Evolutionary conservation across 1,140 invertebrate species (phyloP).

Genomic region (Drosophila pruinosa): DNA sequence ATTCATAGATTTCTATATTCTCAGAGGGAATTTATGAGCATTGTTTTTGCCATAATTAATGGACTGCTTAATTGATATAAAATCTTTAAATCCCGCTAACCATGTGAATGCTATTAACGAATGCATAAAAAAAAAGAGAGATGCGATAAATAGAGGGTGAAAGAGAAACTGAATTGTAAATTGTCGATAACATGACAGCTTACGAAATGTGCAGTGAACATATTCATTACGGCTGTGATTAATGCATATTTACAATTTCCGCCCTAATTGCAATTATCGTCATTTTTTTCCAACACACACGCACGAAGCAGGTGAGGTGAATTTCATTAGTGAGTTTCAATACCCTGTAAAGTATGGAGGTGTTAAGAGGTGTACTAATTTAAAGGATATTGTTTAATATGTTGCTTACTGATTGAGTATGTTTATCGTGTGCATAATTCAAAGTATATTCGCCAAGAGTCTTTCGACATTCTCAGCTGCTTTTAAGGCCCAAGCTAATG

Average conservation of each 20-base stretch:
- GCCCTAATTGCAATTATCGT: conserved; percentile 44
- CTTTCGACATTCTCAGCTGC: neutral
- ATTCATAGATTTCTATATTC: conserved; percentile 52
- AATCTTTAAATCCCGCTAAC: conserved; percentile 60
- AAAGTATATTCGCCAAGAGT: too few relatives aligned
- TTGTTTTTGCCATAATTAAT: conserved; percentile 56
- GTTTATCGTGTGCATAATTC: too few relatives aligned
- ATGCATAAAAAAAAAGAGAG: conserved; percentile 1
- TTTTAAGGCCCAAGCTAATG: neutral
- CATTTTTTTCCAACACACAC: conserved; percentile 45
- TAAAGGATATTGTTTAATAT: neutral
- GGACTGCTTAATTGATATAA: conserved; percentile 58
- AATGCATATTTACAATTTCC: conserved; percentile 56
- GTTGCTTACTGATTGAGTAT: neutral
- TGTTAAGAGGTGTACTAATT: neutral
- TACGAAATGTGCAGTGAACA: conserved; percentile 38
- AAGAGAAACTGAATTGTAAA: conserved; percentile 23
- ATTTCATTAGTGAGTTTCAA: conserved; percentile 3
- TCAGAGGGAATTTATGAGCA: conserved; percentile 57
- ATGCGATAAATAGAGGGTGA: neutral
- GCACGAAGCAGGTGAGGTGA: neutral
- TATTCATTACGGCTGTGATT: conserved; percentile 54
- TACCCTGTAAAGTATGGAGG: neutral
- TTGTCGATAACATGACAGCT: conserved; percentile 6
- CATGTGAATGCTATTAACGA: conserved; percentile 48